Percentiles rank a stretch among this genome's conserved stretches.
phyloP scores from a whole-genome alignment of 2,888 invertebrate species.

The Andrena fulva region DNA sequence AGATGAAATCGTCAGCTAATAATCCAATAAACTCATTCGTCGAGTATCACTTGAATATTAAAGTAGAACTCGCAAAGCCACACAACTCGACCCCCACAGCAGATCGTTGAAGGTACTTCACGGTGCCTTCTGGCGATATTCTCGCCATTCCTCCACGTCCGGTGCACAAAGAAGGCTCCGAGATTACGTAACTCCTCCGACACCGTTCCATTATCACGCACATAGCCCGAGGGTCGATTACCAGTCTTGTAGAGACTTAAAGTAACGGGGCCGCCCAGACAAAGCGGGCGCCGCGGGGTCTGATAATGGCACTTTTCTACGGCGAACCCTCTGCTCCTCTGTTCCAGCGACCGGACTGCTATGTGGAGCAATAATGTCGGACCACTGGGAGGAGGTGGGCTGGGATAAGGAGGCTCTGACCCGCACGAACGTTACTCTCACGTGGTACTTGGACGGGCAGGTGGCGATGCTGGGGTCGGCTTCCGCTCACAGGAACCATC shows the following conservation, averaged over 20 bases:
- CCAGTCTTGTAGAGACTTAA: background rate
- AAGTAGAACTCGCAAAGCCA: no score
- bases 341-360: constrained; percentile 89
- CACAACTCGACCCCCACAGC: no score
- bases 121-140: no score
- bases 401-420: constrained; percentile 90
- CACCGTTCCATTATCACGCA: constrained; percentile 3
- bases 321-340: background rate
- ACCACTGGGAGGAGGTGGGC: constrained; percentile 95
- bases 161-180: background rate
- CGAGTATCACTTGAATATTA: no score
- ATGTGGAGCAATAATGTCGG: constrained; percentile 94
- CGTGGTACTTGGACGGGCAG: constrained; percentile 91
- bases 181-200: background rate
- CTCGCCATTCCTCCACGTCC: no score
- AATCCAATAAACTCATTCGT: no score
- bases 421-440: constrained; percentile 88
- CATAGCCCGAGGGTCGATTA: background rate
- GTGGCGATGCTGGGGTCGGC: constrained; percentile 87
- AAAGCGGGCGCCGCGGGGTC: background rate
- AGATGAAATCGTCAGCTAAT: no score
- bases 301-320: background rate
- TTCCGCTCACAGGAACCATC: constrained; percentile 67
- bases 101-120: no score
- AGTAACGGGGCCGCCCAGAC: constrained; percentile 15